Conservation (phyloP, 2,888 invertebrate species). For the Xylota segnis region DNA sequence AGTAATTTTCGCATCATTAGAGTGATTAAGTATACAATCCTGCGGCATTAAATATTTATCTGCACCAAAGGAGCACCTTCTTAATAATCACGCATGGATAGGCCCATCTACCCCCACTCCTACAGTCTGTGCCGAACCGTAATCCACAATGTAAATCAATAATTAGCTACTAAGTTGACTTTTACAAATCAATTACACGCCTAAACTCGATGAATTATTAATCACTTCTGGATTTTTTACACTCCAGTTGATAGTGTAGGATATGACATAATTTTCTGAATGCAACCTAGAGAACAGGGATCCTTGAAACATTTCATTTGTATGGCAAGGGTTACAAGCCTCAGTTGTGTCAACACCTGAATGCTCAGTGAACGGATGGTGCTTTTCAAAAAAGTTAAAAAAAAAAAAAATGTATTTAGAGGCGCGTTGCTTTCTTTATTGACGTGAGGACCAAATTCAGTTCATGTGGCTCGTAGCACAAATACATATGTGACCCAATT, state of each 20-base stretch:
- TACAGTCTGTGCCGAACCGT: neutral
- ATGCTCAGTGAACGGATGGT: slow-evolving; percentile 8
- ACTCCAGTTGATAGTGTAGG: slow-evolving; percentile 21
- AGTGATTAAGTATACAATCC: slow-evolving; percentile 31
- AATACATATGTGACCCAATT: too few species aligned
- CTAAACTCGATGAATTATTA: slow-evolving; percentile 43
- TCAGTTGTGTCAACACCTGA: slow-evolving; percentile 12
- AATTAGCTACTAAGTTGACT: slow-evolving; percentile 30
- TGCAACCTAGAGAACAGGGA: neutral
- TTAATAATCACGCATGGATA: slow-evolving; percentile 12
- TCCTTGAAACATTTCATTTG: slow-evolving; percentile 13
- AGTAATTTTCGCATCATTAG: slow-evolving; percentile 2
- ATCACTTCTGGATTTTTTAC: slow-evolving; percentile 26
- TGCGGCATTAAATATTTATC: slow-evolving; percentile 23
- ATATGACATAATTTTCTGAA: neutral
- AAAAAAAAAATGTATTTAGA: slow-evolving; percentile 12
- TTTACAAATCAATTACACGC: slow-evolving; percentile 52
- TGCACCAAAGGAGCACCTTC: neutral
- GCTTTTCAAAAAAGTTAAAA: neutral
- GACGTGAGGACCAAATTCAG: neutral
- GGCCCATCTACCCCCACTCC: neutral
- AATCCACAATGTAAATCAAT: slow-evolving; percentile 30
- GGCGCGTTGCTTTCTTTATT: neutral
- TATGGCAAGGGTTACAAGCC: neutral
- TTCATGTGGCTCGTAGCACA: too few species aligned